A percentile compares a stretch with the other conserved stretches of the same genome.
phyloP scores from a whole-genome alignment of 2,113 vertebrate species.

The Gobio gobio region DNA sequence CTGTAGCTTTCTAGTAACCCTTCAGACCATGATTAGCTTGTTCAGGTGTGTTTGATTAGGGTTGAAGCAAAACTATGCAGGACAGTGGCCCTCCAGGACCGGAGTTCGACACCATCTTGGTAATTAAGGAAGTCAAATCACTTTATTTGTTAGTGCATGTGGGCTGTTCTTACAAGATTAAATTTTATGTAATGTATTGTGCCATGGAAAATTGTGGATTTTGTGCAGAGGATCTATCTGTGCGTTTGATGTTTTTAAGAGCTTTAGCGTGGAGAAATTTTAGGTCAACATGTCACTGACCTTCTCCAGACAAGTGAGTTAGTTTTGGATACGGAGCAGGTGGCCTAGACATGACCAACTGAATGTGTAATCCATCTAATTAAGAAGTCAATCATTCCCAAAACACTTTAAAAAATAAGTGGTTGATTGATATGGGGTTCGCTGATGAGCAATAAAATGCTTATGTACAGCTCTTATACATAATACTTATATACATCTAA shows the following conservation, averaged over 20 bases:
- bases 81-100: no score
- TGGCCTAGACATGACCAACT: not conserved
- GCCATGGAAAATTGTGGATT: not conserved
- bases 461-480: no score
- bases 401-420: not conserved
- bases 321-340: not conserved
- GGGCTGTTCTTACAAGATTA: not conserved
- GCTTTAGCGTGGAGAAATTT: not conserved
- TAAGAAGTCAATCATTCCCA: not conserved
- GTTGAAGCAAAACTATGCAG: no score
- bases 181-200: not conserved
- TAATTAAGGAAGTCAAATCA: constrained; percentile 43
- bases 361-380: not conserved
- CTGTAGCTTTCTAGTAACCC: no score
- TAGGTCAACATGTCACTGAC: not conserved
- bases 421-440: not conserved
- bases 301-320: not conserved
- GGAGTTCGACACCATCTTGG: no score
- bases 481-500: not conserved
- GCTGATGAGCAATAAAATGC: no score
- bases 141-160: not conserved
- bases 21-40: no score
- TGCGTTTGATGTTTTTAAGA: not conserved
- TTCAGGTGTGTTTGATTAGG: no score
- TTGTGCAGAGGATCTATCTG: not conserved